phyloP scores from a whole-genome alignment of 2,797 vertebrate genomes.

The Gymnodraco acuticeps region DNA sequence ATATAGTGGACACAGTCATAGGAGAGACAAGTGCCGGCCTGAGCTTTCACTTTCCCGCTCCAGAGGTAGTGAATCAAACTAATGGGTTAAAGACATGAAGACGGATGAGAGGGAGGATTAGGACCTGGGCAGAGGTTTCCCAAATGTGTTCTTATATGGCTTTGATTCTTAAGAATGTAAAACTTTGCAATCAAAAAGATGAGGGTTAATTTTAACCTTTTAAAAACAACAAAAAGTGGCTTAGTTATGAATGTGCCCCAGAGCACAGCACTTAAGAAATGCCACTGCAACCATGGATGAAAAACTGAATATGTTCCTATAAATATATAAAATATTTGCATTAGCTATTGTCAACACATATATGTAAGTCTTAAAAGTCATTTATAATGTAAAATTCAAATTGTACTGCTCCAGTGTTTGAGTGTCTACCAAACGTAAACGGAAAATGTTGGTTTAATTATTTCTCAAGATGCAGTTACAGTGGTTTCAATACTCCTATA shows the following conservation, averaged over 20 bases:
- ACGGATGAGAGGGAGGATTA: conserved; percentile 71
- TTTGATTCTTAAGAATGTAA: conserved; percentile 47
- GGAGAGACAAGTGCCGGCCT: conserved; percentile 79
- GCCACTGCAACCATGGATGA: neutral
- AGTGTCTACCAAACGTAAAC: conserved; percentile 7
- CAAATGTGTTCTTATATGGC: conserved; percentile 45
- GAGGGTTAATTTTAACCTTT: conserved; percentile 42
- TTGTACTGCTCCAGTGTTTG: neutral
- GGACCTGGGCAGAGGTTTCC: conserved; percentile 55
- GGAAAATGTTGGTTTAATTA: conserved; percentile 23
- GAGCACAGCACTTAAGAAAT: conserved; percentile 20
- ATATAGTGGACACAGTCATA: conserved; percentile 80
- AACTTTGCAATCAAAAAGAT: conserved; percentile 45
- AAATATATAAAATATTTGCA: too few species aligned
- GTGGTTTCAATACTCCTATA: conserved; percentile 19
- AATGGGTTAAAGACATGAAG: conserved; percentile 84
- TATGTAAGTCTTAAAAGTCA: neutral
- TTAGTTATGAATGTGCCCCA: conserved; percentile 18
- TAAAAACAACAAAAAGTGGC: conserved; percentile 5
- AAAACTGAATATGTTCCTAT: neutral
- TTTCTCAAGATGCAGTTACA: conserved; percentile 26
- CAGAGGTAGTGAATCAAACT: conserved; percentile 82
- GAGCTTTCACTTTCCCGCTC: conserved; percentile 78
- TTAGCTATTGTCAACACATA: conserved; percentile 5
- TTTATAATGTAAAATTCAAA: neutral